Conservation (phyloP, 1,140 invertebrate species). For the Apis florea region DNA sequence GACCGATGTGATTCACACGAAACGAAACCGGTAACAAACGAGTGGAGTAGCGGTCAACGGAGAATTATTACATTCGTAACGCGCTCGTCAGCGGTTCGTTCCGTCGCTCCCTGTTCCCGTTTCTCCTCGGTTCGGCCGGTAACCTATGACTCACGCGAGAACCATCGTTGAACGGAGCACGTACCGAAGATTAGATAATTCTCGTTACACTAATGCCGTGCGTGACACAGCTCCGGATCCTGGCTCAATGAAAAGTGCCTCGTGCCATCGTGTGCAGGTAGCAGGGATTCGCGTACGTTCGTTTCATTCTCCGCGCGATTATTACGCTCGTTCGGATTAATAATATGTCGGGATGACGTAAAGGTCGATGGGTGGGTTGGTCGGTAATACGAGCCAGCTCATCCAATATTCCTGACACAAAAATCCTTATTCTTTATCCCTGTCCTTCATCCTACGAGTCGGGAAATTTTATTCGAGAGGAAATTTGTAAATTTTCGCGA, state of each 20-base stretch:
- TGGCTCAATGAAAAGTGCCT: conserved; percentile 27
- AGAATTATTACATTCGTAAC: conserved; percentile 7
- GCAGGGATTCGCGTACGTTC: not conserved
- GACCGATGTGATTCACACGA: conserved; percentile 41
- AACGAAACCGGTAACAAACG: conserved; percentile 29
- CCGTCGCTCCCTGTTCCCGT: conserved; percentile 10
- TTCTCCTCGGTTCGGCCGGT: not conserved
- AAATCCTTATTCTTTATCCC: not conserved
- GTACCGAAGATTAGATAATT: conserved; percentile 58
- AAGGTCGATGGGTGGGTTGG: not conserved
- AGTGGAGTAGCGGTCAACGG: not conserved
- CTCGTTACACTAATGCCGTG: conserved; percentile 43
- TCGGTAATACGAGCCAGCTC: not conserved
- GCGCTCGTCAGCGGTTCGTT: not conserved
- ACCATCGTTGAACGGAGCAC: conserved; percentile 37
- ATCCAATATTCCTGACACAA: not conserved
- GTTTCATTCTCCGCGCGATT: not conserved
- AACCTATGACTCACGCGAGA: conserved; percentile 34
- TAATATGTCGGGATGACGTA: not conserved
- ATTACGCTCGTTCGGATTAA: conserved; percentile 31
- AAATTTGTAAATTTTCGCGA: not conserved
- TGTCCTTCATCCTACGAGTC: not conserved
- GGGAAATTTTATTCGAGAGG: not conserved
- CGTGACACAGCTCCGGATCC: conserved; percentile 32
- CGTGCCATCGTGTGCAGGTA: conserved; percentile 9